Evolutionary conservation across 2,888 invertebrate species (phyloP).

Genomic region (Invenusta paracnida): DNA sequence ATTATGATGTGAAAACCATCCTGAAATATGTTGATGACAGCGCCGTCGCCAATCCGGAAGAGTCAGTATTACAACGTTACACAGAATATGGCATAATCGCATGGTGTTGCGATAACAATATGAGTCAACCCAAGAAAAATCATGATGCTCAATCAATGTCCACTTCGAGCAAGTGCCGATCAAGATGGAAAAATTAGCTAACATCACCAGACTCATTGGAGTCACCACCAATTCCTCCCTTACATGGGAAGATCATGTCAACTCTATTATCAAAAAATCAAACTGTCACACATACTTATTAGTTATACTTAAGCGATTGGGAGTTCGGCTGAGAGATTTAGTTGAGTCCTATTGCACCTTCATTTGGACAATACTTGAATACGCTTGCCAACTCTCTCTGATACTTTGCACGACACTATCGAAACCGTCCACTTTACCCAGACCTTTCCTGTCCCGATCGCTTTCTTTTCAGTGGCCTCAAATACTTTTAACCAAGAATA

Average conservation of each 20-base stretch:
- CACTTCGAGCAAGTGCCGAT: not conserved
- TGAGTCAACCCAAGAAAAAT: not conserved
- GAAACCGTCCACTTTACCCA: not conserved
- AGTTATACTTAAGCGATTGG: not conserved
- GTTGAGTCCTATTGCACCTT: too few species aligned
- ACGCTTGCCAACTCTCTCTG: not conserved
- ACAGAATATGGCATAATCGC: not conserved
- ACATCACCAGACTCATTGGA: not conserved
- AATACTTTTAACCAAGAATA: not conserved
- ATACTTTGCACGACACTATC: not conserved
- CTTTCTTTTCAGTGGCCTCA: not conserved
- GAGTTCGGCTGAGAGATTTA: too few species aligned
- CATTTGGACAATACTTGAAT: not conserved
- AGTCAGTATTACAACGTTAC: not conserved
- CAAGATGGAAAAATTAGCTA: not conserved
- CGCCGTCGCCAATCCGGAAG: not conserved
- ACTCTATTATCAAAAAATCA: not conserved
- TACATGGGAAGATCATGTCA: not conserved
- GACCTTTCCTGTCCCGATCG: not conserved
- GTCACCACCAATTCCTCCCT: not conserved
- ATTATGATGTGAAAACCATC: not conserved
- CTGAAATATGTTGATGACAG: not conserved
- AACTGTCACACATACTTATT: not conserved
- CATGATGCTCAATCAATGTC: not conserved
- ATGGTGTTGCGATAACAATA: not conserved